Percentiles rank a stretch among this genome's conserved stretches.
Evolutionary conservation across 2,113 vertebrate species (phyloP).

Genomic region (Rousettus leschenaultii): DNA sequence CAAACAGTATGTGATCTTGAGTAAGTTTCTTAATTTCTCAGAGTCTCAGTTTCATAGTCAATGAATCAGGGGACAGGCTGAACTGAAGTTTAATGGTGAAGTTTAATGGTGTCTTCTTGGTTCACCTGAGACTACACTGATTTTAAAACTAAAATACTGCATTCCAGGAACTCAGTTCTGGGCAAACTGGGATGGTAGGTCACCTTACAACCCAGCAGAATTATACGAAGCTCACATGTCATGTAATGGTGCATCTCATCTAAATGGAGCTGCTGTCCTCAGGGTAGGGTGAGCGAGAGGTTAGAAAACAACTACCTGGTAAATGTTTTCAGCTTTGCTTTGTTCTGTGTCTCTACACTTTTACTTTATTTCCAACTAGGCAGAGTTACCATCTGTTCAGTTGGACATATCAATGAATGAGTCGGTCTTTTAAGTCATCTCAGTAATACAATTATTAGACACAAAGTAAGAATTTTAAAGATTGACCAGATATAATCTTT

Average conservation of each 20-base stretch:
- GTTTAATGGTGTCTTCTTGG: not conserved
- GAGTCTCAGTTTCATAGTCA: not conserved
- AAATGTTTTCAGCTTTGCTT: not conserved
- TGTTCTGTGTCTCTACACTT: not conserved
- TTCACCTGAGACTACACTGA: not conserved
- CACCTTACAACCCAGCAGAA: not conserved
- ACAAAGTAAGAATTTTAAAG: slow-evolving; percentile 9
- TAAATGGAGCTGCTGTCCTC: not conserved
- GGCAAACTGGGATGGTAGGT: not conserved
- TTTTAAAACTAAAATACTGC: slow-evolving; percentile 32
- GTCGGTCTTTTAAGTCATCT: not conserved
- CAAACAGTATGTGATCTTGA: not conserved
- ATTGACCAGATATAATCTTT: not conserved
- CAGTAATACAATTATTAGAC: not conserved
- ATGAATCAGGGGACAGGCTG: not conserved
- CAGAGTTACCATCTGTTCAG: not conserved
- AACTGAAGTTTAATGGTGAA: not conserved
- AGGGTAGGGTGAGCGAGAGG: not conserved
- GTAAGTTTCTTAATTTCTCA: slow-evolving; percentile 6
- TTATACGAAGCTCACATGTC: not conserved
- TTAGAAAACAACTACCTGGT: not conserved
- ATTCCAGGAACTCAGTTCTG: not conserved
- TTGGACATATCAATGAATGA: not conserved
- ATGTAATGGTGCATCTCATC: not conserved
- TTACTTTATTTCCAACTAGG: not conserved